Percentiles rank a stretch among this genome's conserved stretches.
These are phyloP conservation scores for Rhabdomys pumilio DNA, from an alignment of 2,797 vertebrate species.

Conservation along the genomic window DNA sequence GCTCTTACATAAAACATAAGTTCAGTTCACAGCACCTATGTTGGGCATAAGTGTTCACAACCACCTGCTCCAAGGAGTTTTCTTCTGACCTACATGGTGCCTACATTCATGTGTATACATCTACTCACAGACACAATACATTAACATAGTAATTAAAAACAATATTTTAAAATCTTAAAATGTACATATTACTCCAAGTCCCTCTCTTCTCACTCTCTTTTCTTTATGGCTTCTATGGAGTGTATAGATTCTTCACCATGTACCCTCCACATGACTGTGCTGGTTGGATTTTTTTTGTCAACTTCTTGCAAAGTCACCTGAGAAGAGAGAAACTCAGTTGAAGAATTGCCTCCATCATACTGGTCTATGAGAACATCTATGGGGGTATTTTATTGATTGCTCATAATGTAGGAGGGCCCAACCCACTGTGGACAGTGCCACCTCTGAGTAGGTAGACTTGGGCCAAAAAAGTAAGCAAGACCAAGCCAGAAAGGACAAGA, in stretches of 20 bases:
- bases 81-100: not conserved
- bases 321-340: not conserved
- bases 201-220: not conserved
- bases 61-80: not conserved
- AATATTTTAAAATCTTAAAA: not conserved
- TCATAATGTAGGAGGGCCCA: not conserved
- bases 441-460: not conserved
- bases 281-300: not conserved
- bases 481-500: not conserved
- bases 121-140: not conserved
- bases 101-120: not conserved
- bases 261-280: not conserved
- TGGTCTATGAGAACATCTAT: not conserved
- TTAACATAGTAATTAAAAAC: not conserved
- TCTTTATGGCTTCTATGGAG: not conserved
- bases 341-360: not conserved
- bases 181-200: too few species aligned
- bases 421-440: not conserved
- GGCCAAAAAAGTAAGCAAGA: not conserved
- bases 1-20: not conserved
- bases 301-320: not conserved
- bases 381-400: not conserved
- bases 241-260: not conserved
- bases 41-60: not conserved
- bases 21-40: not conserved